Evolutionary conservation across 2,797 vertebrate species (phyloP), one percentile per base, ranked within the genome.

Genomic region (Sebastolobus alascanus): DNA sequence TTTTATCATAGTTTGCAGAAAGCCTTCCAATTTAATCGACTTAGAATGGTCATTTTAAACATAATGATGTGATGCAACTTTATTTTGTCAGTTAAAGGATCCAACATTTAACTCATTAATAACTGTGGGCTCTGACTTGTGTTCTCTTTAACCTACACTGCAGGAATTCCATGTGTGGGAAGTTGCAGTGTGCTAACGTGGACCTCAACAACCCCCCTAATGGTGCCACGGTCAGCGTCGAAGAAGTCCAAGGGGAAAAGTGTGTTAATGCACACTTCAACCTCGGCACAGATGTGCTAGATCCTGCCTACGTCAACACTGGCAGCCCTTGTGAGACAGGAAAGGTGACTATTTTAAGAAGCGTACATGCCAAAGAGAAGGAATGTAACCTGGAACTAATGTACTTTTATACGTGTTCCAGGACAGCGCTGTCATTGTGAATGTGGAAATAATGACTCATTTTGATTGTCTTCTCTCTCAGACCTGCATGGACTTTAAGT

Each of bases 101-200:
- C 7, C 4, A n/a, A n/a, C 4, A 38, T 69, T 35, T 9, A 50
- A 29, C 18, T 60, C 0, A 13, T 50, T 58, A 25, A 9, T 20
- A 60, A 22, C 22, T 18, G 35, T 71, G 22, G 4, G 1, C 75
- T 56, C 6, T 84, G 20, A 76, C 58, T 20, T 55, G 29, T 68
- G 11, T 55, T 54, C n/a, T 66, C 20, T 59, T 80, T 6, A 64
- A 50, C 16, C 59, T 2, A 9, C 68, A 40, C 50, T 75, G 0
- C 91, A 98, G 97, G 35, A 86, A 98, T 38, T 85, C 93, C 77
- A 93, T 95, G 85, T 98, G 97, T 84, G 97, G 97, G 78, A 98
- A 98, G 85, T 87, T 98, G 58, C 97, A 97, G 90, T 98, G 97
- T 82, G 95, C 91, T 0, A 93, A 96, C 4, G 94, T 97, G 59